phyloP scores from a whole-genome alignment of 2,797 vertebrate genomes.

The Neosilurus hyrtlii region DNA sequence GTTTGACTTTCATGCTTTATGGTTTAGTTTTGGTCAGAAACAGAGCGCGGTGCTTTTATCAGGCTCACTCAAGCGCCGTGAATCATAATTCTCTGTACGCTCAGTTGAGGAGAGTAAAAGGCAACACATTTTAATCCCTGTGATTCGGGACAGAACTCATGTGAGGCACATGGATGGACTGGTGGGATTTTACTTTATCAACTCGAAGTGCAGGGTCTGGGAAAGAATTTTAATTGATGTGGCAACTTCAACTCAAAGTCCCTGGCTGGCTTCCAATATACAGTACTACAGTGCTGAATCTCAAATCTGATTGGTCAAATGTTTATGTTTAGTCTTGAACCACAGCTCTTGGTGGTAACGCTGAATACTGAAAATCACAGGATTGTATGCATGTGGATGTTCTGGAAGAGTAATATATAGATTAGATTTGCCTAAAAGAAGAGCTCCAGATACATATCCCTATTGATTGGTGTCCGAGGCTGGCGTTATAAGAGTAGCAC shows the following conservation, averaged over 20 bases:
- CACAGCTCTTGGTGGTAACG: background rate
- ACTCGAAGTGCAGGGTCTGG: background rate
- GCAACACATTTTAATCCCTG: constrained; percentile 43
- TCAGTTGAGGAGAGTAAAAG: constrained; percentile 33
- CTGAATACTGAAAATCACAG: too few relatives aligned
- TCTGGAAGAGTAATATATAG: too few relatives aligned
- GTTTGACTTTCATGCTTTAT: constrained; percentile 25
- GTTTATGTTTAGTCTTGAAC: background rate
- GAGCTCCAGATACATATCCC: too few relatives aligned
- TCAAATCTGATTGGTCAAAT: background rate
- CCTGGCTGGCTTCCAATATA: background rate
- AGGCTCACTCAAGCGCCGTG: constrained; percentile 20
- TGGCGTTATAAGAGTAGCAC: too few relatives aligned
- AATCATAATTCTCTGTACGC: constrained; percentile 43
- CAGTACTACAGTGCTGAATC: background rate
- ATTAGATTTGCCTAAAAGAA: too few relatives aligned
- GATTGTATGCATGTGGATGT: too few relatives aligned
- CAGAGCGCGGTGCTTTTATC: constrained; percentile 31
- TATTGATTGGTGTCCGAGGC: too few relatives aligned
- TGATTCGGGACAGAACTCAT: constrained; percentile 41
- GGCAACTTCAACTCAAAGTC: background rate
- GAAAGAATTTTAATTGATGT: background rate
- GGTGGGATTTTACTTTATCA: constrained; percentile 28
- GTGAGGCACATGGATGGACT: constrained; percentile 1
- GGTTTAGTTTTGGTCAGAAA: constrained; percentile 38